Percentiles rank a stretch among this genome's conserved stretches.
These are phyloP conservation scores for Eulithis testata DNA, from an alignment of 2,888 invertebrate genomes.

Conservation along the genomic window DNA sequence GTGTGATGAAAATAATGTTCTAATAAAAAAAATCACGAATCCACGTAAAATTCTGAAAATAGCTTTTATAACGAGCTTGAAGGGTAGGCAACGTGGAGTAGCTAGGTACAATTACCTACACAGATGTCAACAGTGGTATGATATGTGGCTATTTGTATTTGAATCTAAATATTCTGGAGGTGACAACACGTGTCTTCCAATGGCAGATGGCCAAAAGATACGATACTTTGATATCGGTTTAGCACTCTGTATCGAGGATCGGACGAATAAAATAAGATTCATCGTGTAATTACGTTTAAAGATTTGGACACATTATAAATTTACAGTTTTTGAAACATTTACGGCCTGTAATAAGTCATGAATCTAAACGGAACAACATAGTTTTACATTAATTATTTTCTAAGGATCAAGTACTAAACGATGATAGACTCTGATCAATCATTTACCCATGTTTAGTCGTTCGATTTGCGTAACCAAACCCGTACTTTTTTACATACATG, in stretches of 20 bases:
- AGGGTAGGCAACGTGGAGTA: conserved; percentile 27
- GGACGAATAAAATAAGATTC: conserved; percentile 25
- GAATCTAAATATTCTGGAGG: conserved; percentile 52
- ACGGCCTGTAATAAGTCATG: neutral
- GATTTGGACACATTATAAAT: conserved; percentile 21
- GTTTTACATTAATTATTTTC: neutral
- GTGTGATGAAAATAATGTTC: neutral
- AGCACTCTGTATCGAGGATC: conserved; percentile 18
- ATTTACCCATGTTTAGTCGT: neutral
- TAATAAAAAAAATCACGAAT: conserved; percentile 21
- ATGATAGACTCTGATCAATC: too few relatives aligned
- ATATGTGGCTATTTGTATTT: conserved; percentile 48
- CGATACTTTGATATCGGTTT: conserved; percentile 45
- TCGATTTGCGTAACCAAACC: neutral
- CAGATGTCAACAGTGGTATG: conserved; percentile 38
- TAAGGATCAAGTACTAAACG: neutral
- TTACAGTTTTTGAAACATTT: conserved; percentile 15
- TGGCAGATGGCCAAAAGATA: conserved; percentile 51
- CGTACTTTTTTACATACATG: neutral
- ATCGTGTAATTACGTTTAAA: conserved; percentile 14
- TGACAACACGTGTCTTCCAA: conserved; percentile 47
- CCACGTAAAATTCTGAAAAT: conserved; percentile 26
- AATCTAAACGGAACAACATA: neutral
- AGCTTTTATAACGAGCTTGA: conserved; percentile 17
- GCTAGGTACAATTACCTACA: conserved; percentile 31